A percentile compares a stretch with the other conserved stretches of the same genome.
Conservation (phyloP, 2,888 invertebrate genomes). For the Lasioglossum lativentre region DNA sequence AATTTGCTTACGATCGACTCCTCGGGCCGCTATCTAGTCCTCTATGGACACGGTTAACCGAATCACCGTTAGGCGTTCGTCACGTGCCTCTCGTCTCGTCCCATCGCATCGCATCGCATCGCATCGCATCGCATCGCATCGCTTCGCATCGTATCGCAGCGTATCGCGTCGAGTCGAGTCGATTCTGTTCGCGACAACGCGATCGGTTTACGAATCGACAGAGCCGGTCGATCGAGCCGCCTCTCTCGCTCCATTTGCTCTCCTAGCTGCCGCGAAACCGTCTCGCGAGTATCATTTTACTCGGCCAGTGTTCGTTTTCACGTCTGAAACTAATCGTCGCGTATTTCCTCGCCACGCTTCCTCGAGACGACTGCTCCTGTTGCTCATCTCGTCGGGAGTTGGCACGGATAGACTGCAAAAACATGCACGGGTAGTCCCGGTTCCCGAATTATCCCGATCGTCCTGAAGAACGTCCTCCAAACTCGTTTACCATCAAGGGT, state of each 20-base stretch:
- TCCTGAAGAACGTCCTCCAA: too few relatives aligned
- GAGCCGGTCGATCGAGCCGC: slow-evolving; percentile 10
- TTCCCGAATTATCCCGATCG: not conserved
- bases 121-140: too few relatives aligned
- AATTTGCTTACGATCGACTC: slow-evolving; percentile 44
- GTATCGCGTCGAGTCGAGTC: slow-evolving; percentile 15
- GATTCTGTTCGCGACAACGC: slow-evolving; percentile 27
- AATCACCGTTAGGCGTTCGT: slow-evolving; percentile 34
- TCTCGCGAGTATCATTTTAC: slow-evolving; percentile 36
- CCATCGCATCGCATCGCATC: not conserved
- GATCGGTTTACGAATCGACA: slow-evolving; percentile 49
- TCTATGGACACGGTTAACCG: slow-evolving; percentile 23
- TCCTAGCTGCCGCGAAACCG: slow-evolving; percentile 7
- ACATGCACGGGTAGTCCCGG: not conserved
- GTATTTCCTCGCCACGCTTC: not conserved
- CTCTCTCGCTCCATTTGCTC: not conserved
- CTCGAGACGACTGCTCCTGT: not conserved
- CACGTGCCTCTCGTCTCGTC: slow-evolving; percentile 31
- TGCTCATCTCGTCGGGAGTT: not conserved
- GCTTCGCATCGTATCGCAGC: too few relatives aligned
- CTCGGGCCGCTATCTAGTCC: slow-evolving; percentile 8
- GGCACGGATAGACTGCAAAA: not conserved
- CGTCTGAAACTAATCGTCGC: slow-evolving; percentile 8
- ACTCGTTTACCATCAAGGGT: too few relatives aligned
- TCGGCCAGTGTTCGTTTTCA: slow-evolving; percentile 16